Evolutionary conservation across 2,888 invertebrate species (phyloP).

Genomic region (Spatulosminthurus flaviceps): DNA sequence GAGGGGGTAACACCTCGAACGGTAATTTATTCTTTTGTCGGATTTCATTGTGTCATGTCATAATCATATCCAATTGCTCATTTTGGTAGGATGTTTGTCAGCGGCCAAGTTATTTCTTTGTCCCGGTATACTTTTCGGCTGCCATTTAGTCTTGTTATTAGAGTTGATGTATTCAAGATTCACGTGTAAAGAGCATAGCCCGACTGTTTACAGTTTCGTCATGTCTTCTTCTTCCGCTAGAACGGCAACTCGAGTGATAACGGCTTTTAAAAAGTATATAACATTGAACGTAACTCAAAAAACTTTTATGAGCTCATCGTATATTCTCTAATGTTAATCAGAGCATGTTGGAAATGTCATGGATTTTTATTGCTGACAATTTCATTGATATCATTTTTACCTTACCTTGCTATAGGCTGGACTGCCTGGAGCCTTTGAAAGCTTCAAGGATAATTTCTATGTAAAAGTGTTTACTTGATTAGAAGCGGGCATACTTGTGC

Average conservation of each 20-base stretch:
- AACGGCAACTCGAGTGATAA: background rate
- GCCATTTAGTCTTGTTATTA: background rate
- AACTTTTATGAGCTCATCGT: background rate
- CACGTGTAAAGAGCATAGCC: background rate
- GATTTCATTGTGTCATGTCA: slow-evolving; percentile 23
- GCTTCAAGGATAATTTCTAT: too few relatives aligned
- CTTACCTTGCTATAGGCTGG: too few relatives aligned
- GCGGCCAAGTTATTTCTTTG: background rate
- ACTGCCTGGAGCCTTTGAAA: too few relatives aligned
- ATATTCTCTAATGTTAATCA: background rate
- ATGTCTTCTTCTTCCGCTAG: background rate
- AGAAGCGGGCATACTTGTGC: too few relatives aligned
- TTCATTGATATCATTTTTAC: too few relatives aligned
- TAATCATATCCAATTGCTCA: slow-evolving; percentile 1
- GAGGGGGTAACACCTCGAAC: slow-evolving; percentile 3
- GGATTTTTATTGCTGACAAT: too few relatives aligned
- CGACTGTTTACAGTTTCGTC: slow-evolving; percentile 14
- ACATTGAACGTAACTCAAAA: background rate
- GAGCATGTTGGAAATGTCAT: background rate
- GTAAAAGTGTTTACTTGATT: too few relatives aligned
- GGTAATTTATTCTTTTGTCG: slow-evolving; percentile 25
- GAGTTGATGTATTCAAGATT: background rate
- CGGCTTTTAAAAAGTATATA: background rate
- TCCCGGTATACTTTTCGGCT: background rate
- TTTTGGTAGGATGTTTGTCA: slow-evolving; percentile 7